Conservation (phyloP, 2,888 invertebrate genomes). For the Pardosa pseudoannulata region DNA sequence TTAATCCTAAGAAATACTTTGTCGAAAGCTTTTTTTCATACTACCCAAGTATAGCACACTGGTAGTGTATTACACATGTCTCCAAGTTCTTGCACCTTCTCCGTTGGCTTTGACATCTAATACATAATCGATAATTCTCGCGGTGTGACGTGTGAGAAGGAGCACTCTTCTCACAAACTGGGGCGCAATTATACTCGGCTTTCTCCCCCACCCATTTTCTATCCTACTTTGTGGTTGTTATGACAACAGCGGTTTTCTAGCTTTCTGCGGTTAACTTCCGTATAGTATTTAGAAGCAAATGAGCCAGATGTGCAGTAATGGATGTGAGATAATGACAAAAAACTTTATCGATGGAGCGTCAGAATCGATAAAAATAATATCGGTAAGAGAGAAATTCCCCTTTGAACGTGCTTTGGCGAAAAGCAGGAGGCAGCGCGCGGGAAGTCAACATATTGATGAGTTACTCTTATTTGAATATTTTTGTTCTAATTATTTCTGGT, state of each 20-base stretch:
- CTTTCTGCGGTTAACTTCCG: slow-evolving; percentile 8
- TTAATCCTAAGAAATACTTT: too few relatives aligned
- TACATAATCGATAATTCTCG: slow-evolving; percentile 42
- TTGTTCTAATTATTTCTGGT: too few relatives aligned
- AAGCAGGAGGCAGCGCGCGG: too few relatives aligned
- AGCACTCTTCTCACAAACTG: slow-evolving; percentile 19
- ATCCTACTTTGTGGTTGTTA: slow-evolving; percentile 13
- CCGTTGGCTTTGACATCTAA: slow-evolving; percentile 10
- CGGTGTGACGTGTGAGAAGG: slow-evolving; percentile 26
- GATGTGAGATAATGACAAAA: background rate
- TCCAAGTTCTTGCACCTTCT: background rate
- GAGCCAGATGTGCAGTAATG: slow-evolving; percentile 12
- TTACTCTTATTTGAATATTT: too few relatives aligned
- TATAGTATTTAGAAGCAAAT: slow-evolving; percentile 11
- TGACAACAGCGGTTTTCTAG: slow-evolving; percentile 11
- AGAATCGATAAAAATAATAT: too few relatives aligned
- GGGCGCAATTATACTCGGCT: slow-evolving; percentile 9
- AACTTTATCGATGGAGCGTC: background rate
- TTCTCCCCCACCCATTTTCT: background rate
- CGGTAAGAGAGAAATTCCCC: too few relatives aligned
- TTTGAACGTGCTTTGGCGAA: too few relatives aligned
- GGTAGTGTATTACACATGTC: background rate
- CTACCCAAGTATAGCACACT: background rate
- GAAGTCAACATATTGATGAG: too few relatives aligned
- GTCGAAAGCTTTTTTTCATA: too few relatives aligned